Evolutionary conservation across 2,888 invertebrate genomes (phyloP).

Genomic region (Spodoptera littoralis): DNA sequence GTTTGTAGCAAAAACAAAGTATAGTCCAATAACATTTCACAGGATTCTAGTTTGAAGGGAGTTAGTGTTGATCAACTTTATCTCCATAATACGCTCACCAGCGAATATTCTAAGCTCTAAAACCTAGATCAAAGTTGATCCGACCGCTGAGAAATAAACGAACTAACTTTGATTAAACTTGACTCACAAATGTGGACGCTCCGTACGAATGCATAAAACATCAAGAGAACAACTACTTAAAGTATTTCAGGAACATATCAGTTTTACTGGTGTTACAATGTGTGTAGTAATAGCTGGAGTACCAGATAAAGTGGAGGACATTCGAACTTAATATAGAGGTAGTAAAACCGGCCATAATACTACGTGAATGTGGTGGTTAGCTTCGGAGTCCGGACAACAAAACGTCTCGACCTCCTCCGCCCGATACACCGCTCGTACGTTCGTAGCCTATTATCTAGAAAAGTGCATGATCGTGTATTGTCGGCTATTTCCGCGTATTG

Average conservation of each 20-base stretch:
- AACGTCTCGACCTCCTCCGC: slow-evolving; percentile 20
- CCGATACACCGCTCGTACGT: slow-evolving; percentile 19
- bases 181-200: slow-evolving; percentile 10
- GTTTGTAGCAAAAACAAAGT: no score
- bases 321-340: no score
- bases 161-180: slow-evolving; percentile 43
- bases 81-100: slow-evolving; percentile 13
- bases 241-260: neutral
- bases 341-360: no score
- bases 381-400: slow-evolving; percentile 27
- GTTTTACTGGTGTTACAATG: slow-evolving; percentile 4
- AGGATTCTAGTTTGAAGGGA: no score
- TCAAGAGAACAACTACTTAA: neutral
- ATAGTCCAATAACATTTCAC: no score
- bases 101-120: slow-evolving; percentile 28
- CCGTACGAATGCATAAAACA: slow-evolving; percentile 19
- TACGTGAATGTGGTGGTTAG: slow-evolving; percentile 1
- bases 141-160: slow-evolving; percentile 27
- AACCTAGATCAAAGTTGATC: slow-evolving; percentile 32
- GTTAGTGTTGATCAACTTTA: slow-evolving; percentile 8
- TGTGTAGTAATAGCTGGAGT: neutral
- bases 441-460: slow-evolving; percentile 31
- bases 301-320: no score
- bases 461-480: slow-evolving; percentile 44
- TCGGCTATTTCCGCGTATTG: slow-evolving; percentile 29